phyloP scores from a whole-genome alignment of 2,113 vertebrate genomes.

The Origma solitaria region DNA sequence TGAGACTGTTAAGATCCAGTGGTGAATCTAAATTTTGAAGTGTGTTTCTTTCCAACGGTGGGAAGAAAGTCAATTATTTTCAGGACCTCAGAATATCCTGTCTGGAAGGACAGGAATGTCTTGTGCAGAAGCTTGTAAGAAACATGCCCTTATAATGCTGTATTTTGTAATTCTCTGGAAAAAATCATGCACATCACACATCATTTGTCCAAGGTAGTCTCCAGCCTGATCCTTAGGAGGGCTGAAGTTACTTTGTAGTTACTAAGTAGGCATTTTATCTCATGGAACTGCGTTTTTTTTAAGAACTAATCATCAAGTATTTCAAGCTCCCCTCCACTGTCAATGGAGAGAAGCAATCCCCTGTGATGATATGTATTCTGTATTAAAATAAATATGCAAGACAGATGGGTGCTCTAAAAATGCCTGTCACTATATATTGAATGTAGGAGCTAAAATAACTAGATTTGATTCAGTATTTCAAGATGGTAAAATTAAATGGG shows the following conservation, averaged over 20 bases:
- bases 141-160: accelerated
- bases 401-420: neutral
- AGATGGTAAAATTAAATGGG: neutral
- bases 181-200: neutral
- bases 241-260: neutral
- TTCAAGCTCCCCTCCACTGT: neutral
- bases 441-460: neutral
- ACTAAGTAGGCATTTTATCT: neutral
- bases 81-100: neutral
- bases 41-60: neutral
- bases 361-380: neutral
- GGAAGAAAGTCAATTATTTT: neutral
- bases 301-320: neutral
- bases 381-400: conserved; percentile 1
- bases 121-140: neutral
- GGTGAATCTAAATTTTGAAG: neutral
- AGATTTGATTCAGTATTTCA: neutral
- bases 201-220: neutral
- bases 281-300: neutral
- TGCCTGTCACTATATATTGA: neutral
- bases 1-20: neutral
- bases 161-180: neutral
- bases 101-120: neutral
- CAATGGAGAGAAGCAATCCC: neutral
- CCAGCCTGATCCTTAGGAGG: neutral